Percentiles rank a stretch among this genome's conserved stretches.
Evolutionary conservation across 53 echinoderm and acorn worm genomes (phyloP).

Genomic region (Paracentrotus lividus): DNA sequence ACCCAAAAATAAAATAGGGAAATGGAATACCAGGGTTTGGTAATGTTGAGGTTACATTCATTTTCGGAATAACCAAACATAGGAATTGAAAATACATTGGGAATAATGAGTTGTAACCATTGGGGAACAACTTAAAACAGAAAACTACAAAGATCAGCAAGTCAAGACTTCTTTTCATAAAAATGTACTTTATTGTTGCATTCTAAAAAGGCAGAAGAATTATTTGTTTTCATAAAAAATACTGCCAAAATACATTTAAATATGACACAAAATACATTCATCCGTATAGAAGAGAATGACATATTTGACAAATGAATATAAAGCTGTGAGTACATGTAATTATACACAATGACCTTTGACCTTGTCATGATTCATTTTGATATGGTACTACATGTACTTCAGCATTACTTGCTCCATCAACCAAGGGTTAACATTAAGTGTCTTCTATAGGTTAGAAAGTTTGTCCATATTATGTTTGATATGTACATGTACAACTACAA

Average conservation of each 20-base stretch:
- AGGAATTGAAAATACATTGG: too few species aligned
- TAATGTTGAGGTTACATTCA: too few species aligned
- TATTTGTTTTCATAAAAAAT: slow-evolving; percentile 37
- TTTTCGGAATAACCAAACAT: too few species aligned
- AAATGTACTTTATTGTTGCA: slow-evolving; percentile 70
- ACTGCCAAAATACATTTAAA: slow-evolving; percentile 59
- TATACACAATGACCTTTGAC: neutral
- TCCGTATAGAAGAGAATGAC: neutral
- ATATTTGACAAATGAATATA: neutral
- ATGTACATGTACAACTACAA: neutral
- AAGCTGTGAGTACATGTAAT: neutral
- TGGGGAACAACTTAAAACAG: neutral
- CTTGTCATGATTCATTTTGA: neutral
- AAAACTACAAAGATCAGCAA: neutral
- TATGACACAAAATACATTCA: slow-evolving; percentile 57
- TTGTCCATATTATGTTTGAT: slow-evolving; percentile 1
- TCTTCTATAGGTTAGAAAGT: too few species aligned
- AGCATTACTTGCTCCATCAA: neutral
- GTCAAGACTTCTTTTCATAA: slow-evolving; percentile 29
- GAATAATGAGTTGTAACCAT: too few species aligned
- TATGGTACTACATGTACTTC: neutral
- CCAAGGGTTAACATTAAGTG: neutral
- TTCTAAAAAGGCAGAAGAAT: slow-evolving; percentile 62
- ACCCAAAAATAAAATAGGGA: too few species aligned
- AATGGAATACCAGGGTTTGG: too few species aligned